A percentile compares a stretch with the other conserved stretches of the same genome.
Evolutionary conservation across 2,888 invertebrate genomes (phyloP).

Genomic region (Buathra laborator): DNA sequence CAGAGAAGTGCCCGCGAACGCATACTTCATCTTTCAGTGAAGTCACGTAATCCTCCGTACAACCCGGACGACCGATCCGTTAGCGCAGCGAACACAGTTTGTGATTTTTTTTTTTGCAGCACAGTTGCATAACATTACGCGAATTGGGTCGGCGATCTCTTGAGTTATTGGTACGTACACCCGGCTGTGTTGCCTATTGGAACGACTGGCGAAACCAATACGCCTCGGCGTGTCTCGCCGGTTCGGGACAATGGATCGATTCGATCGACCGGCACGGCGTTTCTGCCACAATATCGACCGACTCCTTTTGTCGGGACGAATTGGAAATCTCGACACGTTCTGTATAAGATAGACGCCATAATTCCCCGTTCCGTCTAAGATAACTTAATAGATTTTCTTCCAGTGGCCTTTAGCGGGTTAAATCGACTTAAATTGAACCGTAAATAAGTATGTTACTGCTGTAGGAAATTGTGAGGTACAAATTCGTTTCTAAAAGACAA

Average conservation of each 20-base stretch:
- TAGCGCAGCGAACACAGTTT: conserved; percentile 58
- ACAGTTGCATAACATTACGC: conserved; percentile 80
- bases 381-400: neutral
- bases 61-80: conserved; percentile 69
- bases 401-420: neutral
- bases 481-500: neutral
- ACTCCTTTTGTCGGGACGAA: conserved; percentile 20
- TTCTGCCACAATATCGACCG: conserved; percentile 6
- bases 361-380: conserved; percentile 1
- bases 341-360: neutral
- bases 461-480: neutral
- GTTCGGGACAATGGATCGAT: conserved; percentile 26
- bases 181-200: conserved; percentile 22
- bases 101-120: conserved; percentile 69
- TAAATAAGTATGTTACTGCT: neutral
- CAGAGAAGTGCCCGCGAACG: conserved; percentile 15
- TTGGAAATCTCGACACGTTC: conserved; percentile 39
- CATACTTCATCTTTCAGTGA: conserved; percentile 57
- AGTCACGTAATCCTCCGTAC: conserved; percentile 74
- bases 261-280: conserved; percentile 36
- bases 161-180: conserved; percentile 27
- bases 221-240: conserved; percentile 3
- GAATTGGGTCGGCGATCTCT: conserved; percentile 73
- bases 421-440: neutral
- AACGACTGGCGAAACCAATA: conserved; percentile 36